Evolutionary conservation across 2,113 vertebrate genomes (phyloP), one percentile per base, ranked within the genome.

Genomic region (Anhinga anhinga): DNA sequence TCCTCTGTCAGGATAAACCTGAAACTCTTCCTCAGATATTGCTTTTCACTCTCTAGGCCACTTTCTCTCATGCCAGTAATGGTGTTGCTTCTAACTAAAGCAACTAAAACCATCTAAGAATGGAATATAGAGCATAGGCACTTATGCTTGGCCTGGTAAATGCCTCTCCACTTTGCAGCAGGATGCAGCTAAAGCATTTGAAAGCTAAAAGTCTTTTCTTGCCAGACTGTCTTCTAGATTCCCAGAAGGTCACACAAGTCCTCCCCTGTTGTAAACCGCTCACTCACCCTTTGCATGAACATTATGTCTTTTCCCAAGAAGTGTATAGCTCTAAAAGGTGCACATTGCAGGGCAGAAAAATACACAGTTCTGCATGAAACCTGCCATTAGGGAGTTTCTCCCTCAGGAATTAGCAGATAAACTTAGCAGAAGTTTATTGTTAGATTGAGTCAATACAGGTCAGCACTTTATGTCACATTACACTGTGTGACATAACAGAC

Each of bases 401-500:
- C 47, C 27, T 23, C n/a, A 66, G 49, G 40, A 83, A 23, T 44
- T 7, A 79, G 21, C 30, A 22, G 45, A 59, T 77, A 36, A 65
- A 29, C 38, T 30, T 40, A 32, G 11, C 42, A 18, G 14, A 47
- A 49, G 6, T 27, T n/a, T 92, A 30, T 38, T 73, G n/a, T 62
- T 73, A 58, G 23, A 15, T 20, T 25, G 50, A 62, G 32, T 38
- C 18, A 34, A 62, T 26, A 19, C 2, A 45, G 32, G 7, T 12
- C 42, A 56, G 8, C 10, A 34, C 36, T 62, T 83, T 8, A 15
- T 0, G 1, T 56, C 50, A 40, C 59, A 49, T 34, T 67, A 50
- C 42, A 25, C n/a, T 0, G 10, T 32, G 56, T 18, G 25, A 30
- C 1, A 0, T 47, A 42, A 34, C 3, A 15, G 38, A 27, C 10